Base-by-base conservation (phyloP, 2,113 vertebrate genomes). In the Xiphophorus couchianus region DNA sequence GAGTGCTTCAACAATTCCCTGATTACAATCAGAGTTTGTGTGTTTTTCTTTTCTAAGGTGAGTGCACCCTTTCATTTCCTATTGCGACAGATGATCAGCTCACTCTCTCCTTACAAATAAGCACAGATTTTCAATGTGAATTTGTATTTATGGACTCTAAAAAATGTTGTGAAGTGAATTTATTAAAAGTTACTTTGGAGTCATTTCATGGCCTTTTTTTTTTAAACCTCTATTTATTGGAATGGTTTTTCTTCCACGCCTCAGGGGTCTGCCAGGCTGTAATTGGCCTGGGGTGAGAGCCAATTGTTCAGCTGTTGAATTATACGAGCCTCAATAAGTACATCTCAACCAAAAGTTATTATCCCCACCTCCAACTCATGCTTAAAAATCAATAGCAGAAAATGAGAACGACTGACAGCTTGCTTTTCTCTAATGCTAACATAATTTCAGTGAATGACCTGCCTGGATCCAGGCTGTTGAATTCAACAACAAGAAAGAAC, bases 21-120 rank as follows among this genome's bases (percentile, higher is more conserved):
- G 76, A 84, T 90, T 85, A 65, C 37, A 85, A 88, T 87, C 89
- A 66, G 25, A 65, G 63, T 63, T 63, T 69, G 65, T 62, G 58
- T 28, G 11, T 12, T 11, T 37, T 51, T 17, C 25, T 58, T 58
- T 13, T 62, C 62, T 22, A 35, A 70, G 63, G 22, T 66, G 70
- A 69, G 42, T 1, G 58, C 58, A 15, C 62, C 65, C 71, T 28
- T 29, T 76, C 17, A 65, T 77, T 73, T 44, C 62, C 68, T 15
- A 3, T 1, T 14, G 29, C 10, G 35, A 44, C 62, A 62, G 35
- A 70, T 51, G 15, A 48, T 68, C 15, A 4, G 48, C 60, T 44
- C 15, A 30, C 62, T 5, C 33, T 30, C 25, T 1, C 0, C 11
- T 10, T 2, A 58, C 2, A 11, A 58, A 58, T n/a, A 58, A 58